Evolutionary conservation across 2,113 vertebrate species (phyloP), one percentile per base, ranked within the genome.

Genomic region (Epinephelus moara): DNA sequence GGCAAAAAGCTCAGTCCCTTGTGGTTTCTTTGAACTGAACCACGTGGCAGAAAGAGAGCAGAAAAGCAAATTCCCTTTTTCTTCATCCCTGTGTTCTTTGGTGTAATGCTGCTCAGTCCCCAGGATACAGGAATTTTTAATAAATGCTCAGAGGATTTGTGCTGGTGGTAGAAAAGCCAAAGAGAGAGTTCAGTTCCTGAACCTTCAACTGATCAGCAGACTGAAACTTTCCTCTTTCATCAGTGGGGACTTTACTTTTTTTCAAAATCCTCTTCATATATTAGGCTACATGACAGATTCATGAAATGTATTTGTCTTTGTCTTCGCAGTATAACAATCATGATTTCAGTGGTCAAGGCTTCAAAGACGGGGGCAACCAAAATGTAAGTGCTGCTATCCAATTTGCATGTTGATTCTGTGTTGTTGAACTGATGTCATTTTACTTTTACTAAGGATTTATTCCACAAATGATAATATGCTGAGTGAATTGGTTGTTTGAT

Each of bases 91-190:
- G 11, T 40, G 45, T 81, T 66, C 50, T 62, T 45, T 33, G 72
- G 69, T 80, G 84, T 89, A 81, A 76, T n/a, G 37, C 55, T 40
- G 62, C 70, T 75, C 53, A 23, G 73, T 42, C 78, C 81, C 86
- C 69, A 66, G 75, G 85, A 86, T 66, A 62, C 78, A 89, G 90
- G 91, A 91, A 87, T 93, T 88, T 89, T 91, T 92, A 92, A 94
- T 93, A 91, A 94, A 73, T 49, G 37, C 55, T 70, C 69, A 59
- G 64, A 76, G 84, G 80, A 87, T 82, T 82, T 87, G 67, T 68
- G 50, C 25, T 33, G 9, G 45, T 56, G 53, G 60, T 50, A 57
- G 67, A 77, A 88, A 76, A 53, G 17, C 69, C 73, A 64, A 72
- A 70, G 49, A 79, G 42, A 45, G 55, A 59, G 23, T 50, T 67